Conservation (phyloP, 2,888 invertebrate species). For the Horisme vitalbata region DNA sequence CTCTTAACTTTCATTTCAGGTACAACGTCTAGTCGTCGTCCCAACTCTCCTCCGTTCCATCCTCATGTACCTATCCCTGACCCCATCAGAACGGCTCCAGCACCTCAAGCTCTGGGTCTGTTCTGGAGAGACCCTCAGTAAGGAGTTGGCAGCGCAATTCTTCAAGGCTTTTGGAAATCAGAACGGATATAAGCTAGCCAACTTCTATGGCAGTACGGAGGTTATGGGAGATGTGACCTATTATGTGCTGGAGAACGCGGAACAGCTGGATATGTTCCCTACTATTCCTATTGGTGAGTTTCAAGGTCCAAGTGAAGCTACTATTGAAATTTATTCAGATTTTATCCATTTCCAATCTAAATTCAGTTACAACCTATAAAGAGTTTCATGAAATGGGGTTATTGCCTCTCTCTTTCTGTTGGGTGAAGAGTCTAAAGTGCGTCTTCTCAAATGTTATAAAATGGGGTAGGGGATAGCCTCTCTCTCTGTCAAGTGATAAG, state of each 20-base stretch:
- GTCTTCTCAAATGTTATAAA: no score
- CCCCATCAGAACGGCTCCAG: conserved; percentile 80
- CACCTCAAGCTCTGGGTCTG: conserved; percentile 91
- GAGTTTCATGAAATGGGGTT: no score
- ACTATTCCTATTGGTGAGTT: conserved; percentile 91
- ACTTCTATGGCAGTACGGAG: conserved; percentile 96
- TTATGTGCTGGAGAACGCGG: conserved; percentile 84
- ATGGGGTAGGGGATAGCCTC: no score
- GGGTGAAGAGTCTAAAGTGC: no score
- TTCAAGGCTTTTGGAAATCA: conserved; percentile 88
- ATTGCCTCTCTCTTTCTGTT: no score
- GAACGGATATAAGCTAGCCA: conserved; percentile 86
- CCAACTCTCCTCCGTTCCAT: conserved; percentile 92
- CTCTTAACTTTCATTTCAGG: conserved; percentile 65
- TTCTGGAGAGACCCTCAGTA: conserved; percentile 91
- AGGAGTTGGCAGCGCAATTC: conserved; percentile 88
- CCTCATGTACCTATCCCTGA: conserved; percentile 87
- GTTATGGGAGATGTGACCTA: conserved; percentile 96
- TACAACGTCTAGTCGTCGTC: conserved; percentile 91
- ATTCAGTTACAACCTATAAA: no score
- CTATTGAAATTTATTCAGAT: no score
- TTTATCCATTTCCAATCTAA: no score
- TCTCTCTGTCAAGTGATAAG: no score
- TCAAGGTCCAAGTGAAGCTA: no score
- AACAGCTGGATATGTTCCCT: conserved; percentile 83